phyloP scores from a whole-genome alignment of 2,113 vertebrate genomes.

The Pungitius pungitius region DNA sequence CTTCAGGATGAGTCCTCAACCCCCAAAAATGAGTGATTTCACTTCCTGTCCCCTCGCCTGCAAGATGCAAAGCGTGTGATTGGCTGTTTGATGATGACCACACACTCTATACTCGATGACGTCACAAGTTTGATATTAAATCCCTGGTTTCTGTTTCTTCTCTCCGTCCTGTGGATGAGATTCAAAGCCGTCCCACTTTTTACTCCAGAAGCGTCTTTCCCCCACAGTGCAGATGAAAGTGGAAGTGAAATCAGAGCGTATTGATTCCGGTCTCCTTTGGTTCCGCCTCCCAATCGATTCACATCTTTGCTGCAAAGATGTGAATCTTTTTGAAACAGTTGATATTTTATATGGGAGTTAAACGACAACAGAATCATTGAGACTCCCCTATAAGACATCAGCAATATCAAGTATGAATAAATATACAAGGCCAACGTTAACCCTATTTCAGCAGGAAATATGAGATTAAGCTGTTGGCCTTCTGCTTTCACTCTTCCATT shows the following conservation, averaged over 20 bases:
- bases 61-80: no score
- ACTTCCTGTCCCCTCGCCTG: no score
- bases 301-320: conserved; percentile 66
- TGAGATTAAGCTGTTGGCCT: conserved; percentile 73
- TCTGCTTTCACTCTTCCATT: conserved; percentile 83
- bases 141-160: conserved; percentile 8
- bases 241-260: conserved; percentile 80
- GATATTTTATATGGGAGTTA: conserved; percentile 68
- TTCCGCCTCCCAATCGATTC: conserved; percentile 57
- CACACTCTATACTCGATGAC: neutral
- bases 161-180: conserved; percentile 73
- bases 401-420: conserved; percentile 33
- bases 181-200: conserved; percentile 65
- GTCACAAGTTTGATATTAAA: no score
- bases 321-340: conserved; percentile 52
- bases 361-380: conserved; percentile 54
- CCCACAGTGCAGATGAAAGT: conserved; percentile 79
- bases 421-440: conserved; percentile 77
- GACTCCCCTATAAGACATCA: conserved; percentile 72
- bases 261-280: conserved; percentile 3
- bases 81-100: no score
- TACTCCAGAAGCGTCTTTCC: conserved; percentile 48
- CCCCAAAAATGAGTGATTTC: no score
- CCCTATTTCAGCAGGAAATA: conserved; percentile 79
- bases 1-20: neutral